Evolutionary conservation across 2,797 vertebrate species (phyloP).

Genomic region (Crenichthys baileyi): DNA sequence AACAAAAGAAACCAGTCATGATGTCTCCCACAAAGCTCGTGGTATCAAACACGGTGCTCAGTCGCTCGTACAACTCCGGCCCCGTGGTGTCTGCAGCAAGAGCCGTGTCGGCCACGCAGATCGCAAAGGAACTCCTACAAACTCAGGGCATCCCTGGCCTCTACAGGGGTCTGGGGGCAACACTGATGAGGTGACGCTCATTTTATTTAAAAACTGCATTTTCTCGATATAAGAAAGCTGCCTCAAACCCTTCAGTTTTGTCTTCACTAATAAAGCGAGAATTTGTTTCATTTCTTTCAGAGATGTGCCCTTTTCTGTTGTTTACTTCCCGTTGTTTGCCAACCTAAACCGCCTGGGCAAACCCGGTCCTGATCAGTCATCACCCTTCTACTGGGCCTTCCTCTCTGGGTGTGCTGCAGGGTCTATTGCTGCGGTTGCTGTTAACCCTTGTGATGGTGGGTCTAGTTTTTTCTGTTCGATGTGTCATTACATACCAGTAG

Average conservation of each 20-base stretch:
- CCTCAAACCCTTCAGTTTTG: background rate
- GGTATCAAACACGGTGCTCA: slow-evolving; percentile 76
- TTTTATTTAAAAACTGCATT: rapidly evolving
- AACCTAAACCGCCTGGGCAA: slow-evolving; percentile 83
- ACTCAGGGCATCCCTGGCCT: slow-evolving; percentile 84
- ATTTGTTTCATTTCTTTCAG: slow-evolving; percentile 56
- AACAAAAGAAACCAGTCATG: slow-evolving; percentile 79
- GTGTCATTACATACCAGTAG: background rate
- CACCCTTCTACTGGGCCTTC: slow-evolving; percentile 86
- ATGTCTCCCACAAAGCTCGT: slow-evolving; percentile 76
- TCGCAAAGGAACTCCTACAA: slow-evolving; percentile 81
- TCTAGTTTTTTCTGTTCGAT: background rate
- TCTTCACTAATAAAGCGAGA: background rate
- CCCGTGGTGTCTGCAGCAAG: slow-evolving; percentile 54
- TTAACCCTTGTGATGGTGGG: slow-evolving; percentile 88
- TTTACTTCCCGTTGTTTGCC: slow-evolving; percentile 88
- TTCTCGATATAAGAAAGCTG: background rate
- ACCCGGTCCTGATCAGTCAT: slow-evolving; percentile 61
- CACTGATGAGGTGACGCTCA: slow-evolving; percentile 81
- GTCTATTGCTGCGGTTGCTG: slow-evolving; percentile 82
- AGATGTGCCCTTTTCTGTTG: slow-evolving; percentile 86
- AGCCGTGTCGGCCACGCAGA: slow-evolving; percentile 82
- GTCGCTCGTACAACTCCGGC: slow-evolving; percentile 82
- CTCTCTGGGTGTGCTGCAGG: slow-evolving; percentile 84
- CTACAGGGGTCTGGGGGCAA: slow-evolving; percentile 86